A percentile compares a stretch with the other conserved stretches of the same genome.
These are phyloP conservation scores for Heterohyrax brucei DNA, from an alignment of 2,797 vertebrate species.

Conservation along the genomic window DNA sequence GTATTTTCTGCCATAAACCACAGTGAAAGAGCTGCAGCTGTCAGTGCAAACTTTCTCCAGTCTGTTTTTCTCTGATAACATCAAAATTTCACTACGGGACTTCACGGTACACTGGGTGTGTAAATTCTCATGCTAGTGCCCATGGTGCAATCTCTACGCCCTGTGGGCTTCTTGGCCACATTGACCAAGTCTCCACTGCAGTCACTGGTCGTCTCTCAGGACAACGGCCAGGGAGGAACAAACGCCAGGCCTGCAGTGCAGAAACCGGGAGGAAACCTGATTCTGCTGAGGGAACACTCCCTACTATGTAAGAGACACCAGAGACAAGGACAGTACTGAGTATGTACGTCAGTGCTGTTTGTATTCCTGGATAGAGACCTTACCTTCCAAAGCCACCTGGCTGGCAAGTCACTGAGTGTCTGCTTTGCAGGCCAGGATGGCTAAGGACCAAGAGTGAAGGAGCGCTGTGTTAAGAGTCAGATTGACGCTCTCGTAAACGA, in stretches of 20 bases:
- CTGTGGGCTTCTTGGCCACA: background rate
- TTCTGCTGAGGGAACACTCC: background rate
- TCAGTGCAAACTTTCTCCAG: background rate
- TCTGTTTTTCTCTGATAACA: too few relatives aligned
- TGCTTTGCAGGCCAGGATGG: background rate
- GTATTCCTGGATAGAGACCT: background rate
- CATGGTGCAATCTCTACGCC: background rate
- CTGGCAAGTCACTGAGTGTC: too few relatives aligned
- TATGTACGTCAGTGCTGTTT: background rate
- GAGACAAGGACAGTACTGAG: background rate
- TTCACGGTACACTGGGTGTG: accelerated
- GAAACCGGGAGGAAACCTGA: background rate
- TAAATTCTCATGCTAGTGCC: background rate
- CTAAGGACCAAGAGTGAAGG: background rate
- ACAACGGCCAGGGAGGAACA: background rate
- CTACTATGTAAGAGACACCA: too few relatives aligned
- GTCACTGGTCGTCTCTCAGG: background rate
- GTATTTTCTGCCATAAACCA: accelerated
- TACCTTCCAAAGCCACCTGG: background rate
- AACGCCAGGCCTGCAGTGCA: background rate
- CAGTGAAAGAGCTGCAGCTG: background rate
- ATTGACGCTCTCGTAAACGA: background rate
- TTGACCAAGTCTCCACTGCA: background rate
- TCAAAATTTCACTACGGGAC: background rate
- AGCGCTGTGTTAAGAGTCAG: accelerated